Base-by-base conservation (phyloP, 2,113 vertebrate species). In the Tetrao urogallus region DNA sequence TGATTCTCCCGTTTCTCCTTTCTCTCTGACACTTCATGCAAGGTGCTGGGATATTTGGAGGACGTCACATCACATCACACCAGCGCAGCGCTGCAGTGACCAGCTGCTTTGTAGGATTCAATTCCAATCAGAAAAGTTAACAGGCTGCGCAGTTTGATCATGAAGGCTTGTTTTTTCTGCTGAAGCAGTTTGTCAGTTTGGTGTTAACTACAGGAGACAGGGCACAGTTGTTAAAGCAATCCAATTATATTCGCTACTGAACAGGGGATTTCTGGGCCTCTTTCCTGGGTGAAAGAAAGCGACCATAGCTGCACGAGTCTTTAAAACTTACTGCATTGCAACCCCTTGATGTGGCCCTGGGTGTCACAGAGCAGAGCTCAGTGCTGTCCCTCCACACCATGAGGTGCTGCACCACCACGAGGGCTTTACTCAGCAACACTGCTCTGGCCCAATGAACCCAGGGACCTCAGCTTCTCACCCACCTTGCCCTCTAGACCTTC, bases 121-220 rank as follows among this genome's bases (percentile, higher is more conserved):
- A 97, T 98, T 91, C 84, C 56, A 95, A 92, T 82, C 83, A 93
- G 95, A 97, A 98, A 97, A 97, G 97, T 77, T 97, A 98, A 96
- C 95, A 94, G 96, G 90, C 96, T 97, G 86, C 91, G 97, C 97
- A 96, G 93, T 97, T 97, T 25, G 2, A 84, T 96, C 43, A 36
- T 73, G 86, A 88, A 77, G 87, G 74, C 61, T 87, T 97, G 22
- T 96, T 95, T 79, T 79, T 95, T 73, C 94, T 96, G 94, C 96
- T 94, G 88, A 97, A 96, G 93, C 89, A 89, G 91, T 93, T 94
- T 97, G 85, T 97, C 94, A 91, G 95, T 97, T 97, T 86, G 76
- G 92, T 97, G 97, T 94, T 96, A 96, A 97, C 90, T 96, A 78
- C 80, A 96, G 84, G 67, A 90, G 82, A 94, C 74, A 89, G 93